Percentiles rank a stretch among this genome's conserved stretches.
phyloP scores from a whole-genome alignment of 2,113 vertebrate species.

The Cephalopholis sonnerati region DNA sequence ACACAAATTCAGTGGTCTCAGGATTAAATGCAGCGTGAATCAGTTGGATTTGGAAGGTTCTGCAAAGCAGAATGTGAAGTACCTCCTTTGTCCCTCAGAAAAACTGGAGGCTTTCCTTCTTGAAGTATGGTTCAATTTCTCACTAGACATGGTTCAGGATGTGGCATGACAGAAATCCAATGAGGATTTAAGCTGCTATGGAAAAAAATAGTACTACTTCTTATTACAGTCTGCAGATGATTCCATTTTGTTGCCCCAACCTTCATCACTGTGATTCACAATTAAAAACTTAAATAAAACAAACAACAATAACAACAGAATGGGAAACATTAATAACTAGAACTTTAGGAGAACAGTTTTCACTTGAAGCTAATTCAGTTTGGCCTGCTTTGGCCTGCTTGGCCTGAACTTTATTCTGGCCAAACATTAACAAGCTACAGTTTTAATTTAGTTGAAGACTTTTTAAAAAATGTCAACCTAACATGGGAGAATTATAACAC shows the following conservation, averaged over 20 bases:
- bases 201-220: neutral
- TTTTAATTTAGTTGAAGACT: neutral
- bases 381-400: no score
- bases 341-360: neutral
- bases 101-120: neutral
- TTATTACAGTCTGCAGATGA: neutral
- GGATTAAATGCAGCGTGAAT: neutral
- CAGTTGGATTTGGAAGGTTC: neutral
- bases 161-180: slow-evolving; percentile 8
- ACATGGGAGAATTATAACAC: no score
- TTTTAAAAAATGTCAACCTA: no score
- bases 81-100: neutral
- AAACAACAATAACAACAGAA: neutral
- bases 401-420: neutral
- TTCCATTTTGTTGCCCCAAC: neutral
- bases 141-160: neutral
- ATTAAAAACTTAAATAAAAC: neutral
- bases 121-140: slow-evolving; percentile 10
- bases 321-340: neutral
- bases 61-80: neutral
- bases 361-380: neutral
- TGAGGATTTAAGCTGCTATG: slow-evolving; percentile 13
- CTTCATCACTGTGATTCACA: neutral
- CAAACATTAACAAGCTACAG: neutral
- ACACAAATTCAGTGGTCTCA: neutral